These are phyloP conservation scores for Polyodon spathula DNA, from an alignment of 2,113 vertebrate species.

Conservation along the genomic window DNA sequence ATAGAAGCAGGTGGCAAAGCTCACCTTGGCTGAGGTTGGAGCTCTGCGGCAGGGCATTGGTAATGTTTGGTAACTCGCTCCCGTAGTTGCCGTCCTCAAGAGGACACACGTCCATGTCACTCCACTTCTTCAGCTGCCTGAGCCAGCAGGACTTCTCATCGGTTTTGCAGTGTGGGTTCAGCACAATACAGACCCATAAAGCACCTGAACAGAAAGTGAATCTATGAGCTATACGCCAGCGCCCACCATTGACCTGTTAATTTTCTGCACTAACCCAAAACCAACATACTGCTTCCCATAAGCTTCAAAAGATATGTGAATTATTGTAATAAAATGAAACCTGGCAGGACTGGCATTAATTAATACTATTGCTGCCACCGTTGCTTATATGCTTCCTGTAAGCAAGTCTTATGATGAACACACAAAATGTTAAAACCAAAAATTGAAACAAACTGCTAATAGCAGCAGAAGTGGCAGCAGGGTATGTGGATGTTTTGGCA, in stretches of 20 bases:
- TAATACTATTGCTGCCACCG: too few species aligned
- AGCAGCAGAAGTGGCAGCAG: too few species aligned
- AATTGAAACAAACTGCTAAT: too few species aligned
- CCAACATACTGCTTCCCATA: too few species aligned
- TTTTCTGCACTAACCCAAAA: too few species aligned
- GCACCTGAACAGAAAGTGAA: slow-evolving; percentile 66
- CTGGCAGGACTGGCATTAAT: too few species aligned
- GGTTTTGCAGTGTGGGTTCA: slow-evolving; percentile 94
- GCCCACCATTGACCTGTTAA: neutral
- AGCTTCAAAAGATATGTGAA: too few species aligned
- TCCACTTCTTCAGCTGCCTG: slow-evolving; percentile 90
- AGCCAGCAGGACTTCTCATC: slow-evolving; percentile 93
- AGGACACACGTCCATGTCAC: slow-evolving; percentile 90
- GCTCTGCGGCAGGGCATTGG: slow-evolving; percentile 88
- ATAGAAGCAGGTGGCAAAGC: slow-evolving; percentile 18
- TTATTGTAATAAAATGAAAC: too few species aligned
- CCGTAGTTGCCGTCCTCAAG: slow-evolving; percentile 95
- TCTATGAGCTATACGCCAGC: neutral
- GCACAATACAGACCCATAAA: slow-evolving; percentile 93
- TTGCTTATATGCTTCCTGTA: too few species aligned
- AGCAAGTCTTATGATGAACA: too few species aligned
- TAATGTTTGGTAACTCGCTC: slow-evolving; percentile 92
- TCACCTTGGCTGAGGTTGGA: slow-evolving; percentile 76
- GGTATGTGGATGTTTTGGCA: slow-evolving; percentile 11
- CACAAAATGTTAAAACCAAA: too few species aligned